Base-by-base conservation (phyloP, 2,797 vertebrate species). In the Phrynocephalus vlangalii region DNA sequence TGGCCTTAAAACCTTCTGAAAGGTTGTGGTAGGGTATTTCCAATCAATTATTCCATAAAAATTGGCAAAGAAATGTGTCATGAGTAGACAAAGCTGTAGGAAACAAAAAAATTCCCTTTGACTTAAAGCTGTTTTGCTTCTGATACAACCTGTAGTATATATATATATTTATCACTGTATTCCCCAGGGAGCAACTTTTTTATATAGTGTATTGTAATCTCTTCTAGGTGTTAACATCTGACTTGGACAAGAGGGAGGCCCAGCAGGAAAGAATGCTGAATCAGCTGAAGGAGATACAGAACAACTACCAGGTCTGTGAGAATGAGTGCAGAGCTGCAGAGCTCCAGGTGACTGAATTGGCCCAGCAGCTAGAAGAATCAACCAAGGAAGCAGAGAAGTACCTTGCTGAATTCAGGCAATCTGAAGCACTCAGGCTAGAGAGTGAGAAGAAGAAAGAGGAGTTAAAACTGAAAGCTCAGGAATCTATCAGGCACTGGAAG, bases 401-500 rank as follows among this genome's bases (percentile, higher is more conserved):
- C 90, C 95, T 97, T 24, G 70, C 86, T 0, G 96, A 97, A 85
- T 91, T 96, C 68, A 97, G 92, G 70, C 95, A 95, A 79, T 95
- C 96, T 0, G 98, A 99, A 92, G 93, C 94, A 9, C 95, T 97
- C 91, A 96, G 98, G 63, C 95, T 96, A 82, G 97, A 98, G 86
- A 96, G 83, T 2, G 96, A 96, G 60, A 97, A 95, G 93, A 98
- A 96, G 94, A 97, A 96, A 91, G 98, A 98, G n/a, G 98, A 98
- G 77, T 89, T 99, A 95, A 98, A 97, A 92, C 76, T 88, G 82
- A 98, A 97, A 93, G 98, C 98, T 50, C 98, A 98, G 90, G 98
- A 98, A 88, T 95, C 97, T 15, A 96, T 99, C 86, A 95, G 95
- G 82, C 98, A 98, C 5, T 99, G 98, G 99, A 99, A 98, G 94